A percentile compares a stretch with the other conserved stretches of the same genome.
phyloP scores from a whole-genome alignment of 2,888 invertebrate genomes.

The Psylliodes chrysocephalus region DNA sequence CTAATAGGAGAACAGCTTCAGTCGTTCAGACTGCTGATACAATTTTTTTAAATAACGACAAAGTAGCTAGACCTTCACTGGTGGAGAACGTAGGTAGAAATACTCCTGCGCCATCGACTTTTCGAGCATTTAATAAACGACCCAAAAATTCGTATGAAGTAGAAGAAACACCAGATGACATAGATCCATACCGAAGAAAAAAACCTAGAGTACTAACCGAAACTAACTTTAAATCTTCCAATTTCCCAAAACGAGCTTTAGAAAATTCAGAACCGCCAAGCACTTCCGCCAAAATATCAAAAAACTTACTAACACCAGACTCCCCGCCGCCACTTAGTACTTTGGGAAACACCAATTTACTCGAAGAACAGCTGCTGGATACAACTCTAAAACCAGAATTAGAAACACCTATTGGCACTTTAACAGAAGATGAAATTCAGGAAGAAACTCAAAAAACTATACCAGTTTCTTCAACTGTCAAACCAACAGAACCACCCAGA shows the following conservation, averaged over 20 bases:
- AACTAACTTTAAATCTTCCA: conserved; percentile 54
- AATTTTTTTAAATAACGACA: conserved; percentile 16
- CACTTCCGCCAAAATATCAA: not conserved
- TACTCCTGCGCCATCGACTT: conserved; percentile 21
- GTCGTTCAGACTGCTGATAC: conserved; percentile 23
- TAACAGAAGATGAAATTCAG: conserved; percentile 16
- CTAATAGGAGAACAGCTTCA: not conserved
- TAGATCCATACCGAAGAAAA: conserved; percentile 48
- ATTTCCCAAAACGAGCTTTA: conserved; percentile 41
- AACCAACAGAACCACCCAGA: conserved; percentile 9
- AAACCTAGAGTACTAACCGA: conserved; percentile 58
- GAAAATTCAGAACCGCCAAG: conserved; percentile 30
- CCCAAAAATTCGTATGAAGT: conserved; percentile 56
- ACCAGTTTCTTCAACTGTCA: conserved; percentile 18
- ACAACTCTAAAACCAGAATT: conserved; percentile 33
- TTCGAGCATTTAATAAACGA: conserved; percentile 16
- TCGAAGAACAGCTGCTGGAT: conserved; percentile 38
- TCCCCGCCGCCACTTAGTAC: conserved; percentile 29
- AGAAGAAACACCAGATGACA: conserved; percentile 61
- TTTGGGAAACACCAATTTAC: conserved; percentile 27
- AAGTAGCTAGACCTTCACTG: not conserved
- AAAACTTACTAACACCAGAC: conserved; percentile 15
- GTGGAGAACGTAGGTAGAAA: conserved; percentile 4
- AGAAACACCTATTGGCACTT: conserved; percentile 38
- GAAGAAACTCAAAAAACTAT: conserved; percentile 17